These are phyloP conservation scores for Ectropis grisescens DNA, from an alignment of 1,140 invertebrate genomes.

Conservation along the genomic window DNA sequence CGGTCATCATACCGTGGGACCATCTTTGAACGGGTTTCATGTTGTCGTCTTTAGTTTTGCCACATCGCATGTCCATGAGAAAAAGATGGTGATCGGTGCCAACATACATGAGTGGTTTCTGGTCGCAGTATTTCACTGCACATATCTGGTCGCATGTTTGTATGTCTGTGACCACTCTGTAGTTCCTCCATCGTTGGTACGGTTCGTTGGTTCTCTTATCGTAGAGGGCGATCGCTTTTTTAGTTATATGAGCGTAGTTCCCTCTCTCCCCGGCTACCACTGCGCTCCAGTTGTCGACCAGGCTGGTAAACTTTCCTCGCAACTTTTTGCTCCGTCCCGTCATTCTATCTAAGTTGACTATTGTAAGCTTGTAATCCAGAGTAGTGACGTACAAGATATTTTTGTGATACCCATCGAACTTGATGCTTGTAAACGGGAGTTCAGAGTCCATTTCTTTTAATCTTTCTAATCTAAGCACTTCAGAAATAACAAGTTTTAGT, in stretches of 20 bases:
- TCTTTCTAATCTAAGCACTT: conserved; percentile 26
- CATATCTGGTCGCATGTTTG: conserved; percentile 38
- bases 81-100: conserved; percentile 49
- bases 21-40: conserved; percentile 35
- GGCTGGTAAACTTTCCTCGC: conserved; percentile 14
- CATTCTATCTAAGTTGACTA: conserved; percentile 49
- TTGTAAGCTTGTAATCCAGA: conserved; percentile 34
- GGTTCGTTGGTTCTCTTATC: conserved; percentile 39
- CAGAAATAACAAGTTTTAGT: conserved; percentile 22
- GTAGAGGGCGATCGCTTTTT: conserved; percentile 31
- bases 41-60: conserved; percentile 16
- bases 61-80: conserved; percentile 38
- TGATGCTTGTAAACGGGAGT: conserved; percentile 38
- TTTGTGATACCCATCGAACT: conserved; percentile 48
- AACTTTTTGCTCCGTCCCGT: conserved; percentile 32
- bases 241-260: conserved; percentile 33
- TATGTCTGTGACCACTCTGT: conserved; percentile 34
- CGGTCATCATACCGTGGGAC: conserved; percentile 48
- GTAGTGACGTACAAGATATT: conserved; percentile 48
- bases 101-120: conserved; percentile 28
- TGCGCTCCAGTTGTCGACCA: conserved; percentile 45
- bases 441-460: conserved; percentile 36
- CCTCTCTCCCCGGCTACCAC: conserved; percentile 30
- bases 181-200: conserved; percentile 23
- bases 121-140: conserved; percentile 26